phyloP scores from a whole-genome alignment of 2,888 invertebrate genomes.

The Tiliacea citrago region DNA sequence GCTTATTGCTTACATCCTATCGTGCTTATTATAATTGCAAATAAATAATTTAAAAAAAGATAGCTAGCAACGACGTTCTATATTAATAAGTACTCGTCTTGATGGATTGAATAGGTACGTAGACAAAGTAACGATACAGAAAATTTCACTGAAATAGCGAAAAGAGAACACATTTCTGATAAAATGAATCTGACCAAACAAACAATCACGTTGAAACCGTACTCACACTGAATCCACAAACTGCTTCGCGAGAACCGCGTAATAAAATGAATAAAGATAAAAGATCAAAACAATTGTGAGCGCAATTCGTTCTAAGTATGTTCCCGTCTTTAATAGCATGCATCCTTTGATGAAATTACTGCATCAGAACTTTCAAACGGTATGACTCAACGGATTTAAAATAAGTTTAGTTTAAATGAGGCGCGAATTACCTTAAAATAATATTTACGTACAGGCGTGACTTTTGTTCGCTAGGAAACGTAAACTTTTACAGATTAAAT shows the following conservation, averaged over 20 bases:
- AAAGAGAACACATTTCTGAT: slow-evolving; percentile 30
- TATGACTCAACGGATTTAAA: slow-evolving; percentile 36
- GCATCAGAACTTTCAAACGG: slow-evolving; percentile 30
- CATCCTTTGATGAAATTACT: slow-evolving; percentile 51
- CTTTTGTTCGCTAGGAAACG: slow-evolving; percentile 36
- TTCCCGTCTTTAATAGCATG: slow-evolving; percentile 18
- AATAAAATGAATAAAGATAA: slow-evolving; percentile 50
- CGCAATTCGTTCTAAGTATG: slow-evolving; percentile 21
- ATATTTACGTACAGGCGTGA: slow-evolving; percentile 35
- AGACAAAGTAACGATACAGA: not conserved
- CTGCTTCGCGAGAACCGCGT: slow-evolving; percentile 26
- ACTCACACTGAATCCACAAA: slow-evolving; percentile 38
- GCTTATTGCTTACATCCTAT: slow-evolving; percentile 2
- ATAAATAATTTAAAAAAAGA: slow-evolving; percentile 31
- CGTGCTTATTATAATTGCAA: slow-evolving; percentile 1
- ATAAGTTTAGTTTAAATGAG: slow-evolving; percentile 34
- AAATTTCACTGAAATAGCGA: slow-evolving; percentile 12
- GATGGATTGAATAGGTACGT: not conserved
- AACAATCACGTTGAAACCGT: slow-evolving; percentile 41
- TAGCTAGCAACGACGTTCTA: not conserved
- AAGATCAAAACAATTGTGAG: slow-evolving; percentile 48
- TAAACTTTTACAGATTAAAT: slow-evolving; percentile 55
- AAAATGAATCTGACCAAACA: slow-evolving; percentile 26
- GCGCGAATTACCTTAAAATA: slow-evolving; percentile 38
- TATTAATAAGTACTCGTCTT: not conserved